phyloP scores from a whole-genome alignment of 2,113 vertebrate genomes.

The Accipiter cooperii region DNA sequence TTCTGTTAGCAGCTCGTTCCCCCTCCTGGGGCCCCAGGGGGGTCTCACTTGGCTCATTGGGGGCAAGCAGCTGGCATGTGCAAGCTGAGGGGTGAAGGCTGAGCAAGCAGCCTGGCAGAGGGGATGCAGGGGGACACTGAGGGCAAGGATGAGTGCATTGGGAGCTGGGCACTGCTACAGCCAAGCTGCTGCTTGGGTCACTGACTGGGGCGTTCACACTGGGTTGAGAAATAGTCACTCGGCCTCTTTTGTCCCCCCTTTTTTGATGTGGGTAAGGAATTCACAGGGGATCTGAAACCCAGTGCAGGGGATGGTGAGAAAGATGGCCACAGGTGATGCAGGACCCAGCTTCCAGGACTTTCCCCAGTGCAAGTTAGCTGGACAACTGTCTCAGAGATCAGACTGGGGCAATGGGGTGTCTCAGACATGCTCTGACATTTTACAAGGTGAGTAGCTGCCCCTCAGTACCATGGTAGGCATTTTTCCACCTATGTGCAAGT shows the following conservation, averaged over 20 bases:
- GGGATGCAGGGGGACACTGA: background rate
- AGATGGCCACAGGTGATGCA: accelerated
- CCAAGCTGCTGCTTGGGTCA: background rate
- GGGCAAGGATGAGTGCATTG: background rate
- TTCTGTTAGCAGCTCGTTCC: background rate
- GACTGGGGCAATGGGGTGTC: background rate
- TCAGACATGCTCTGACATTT: background rate
- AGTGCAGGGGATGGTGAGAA: background rate
- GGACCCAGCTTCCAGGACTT: background rate
- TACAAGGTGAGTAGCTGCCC: background rate
- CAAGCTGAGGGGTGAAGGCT: no score
- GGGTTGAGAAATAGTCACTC: background rate
- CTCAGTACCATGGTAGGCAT: background rate
- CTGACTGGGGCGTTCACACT: accelerated
- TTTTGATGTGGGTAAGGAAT: background rate
- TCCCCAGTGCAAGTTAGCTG: background rate
- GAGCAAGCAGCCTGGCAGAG: background rate
- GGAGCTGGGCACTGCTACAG: accelerated
- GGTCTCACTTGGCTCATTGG: accelerated
- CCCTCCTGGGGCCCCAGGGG: accelerated
- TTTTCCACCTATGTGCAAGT: background rate
- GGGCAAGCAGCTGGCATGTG: accelerated
- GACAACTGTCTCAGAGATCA: background rate
- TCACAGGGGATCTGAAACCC: background rate
- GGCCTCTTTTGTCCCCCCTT: background rate